Base-by-base conservation (phyloP, 2,888 invertebrate genomes). In the Microchrysa polita region DNA sequence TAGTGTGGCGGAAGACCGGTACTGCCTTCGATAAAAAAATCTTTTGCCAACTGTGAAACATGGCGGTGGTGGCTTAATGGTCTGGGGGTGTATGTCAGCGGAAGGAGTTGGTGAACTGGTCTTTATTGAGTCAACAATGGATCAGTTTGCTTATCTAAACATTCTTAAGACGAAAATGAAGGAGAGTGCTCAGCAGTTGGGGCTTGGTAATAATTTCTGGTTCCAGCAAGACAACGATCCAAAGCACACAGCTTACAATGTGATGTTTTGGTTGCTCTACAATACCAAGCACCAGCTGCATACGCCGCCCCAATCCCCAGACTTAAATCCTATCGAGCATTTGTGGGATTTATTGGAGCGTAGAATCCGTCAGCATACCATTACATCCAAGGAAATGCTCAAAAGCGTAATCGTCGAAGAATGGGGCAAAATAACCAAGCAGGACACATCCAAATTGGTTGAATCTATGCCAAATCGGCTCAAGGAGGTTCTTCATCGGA, bases 301-400 rank as follows among this genome's bases (percentile, higher is more conserved):
- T 5, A 34, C 27, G 2, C 7, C 27, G 7, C 27, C 27, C 27
- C 7, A 34, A 34, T 34, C 27, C 7, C 27, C 27, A 7, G 27
- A 34, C 7, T 5, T 34, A 2, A 34, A 34, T 34, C 27, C 27
- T 7, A 34, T 34, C 2, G 27, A 34, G 7, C 27, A 34, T 34
- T 34, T 34, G 27, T 34, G 27, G 27, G 2, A 34, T 7, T 34
- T 34, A 7, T 7, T 34, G 27, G 7, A 34, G 57, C 20, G 60
- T 10, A 57, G 42, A 12, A 67, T 76, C 10, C 40, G 73, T 65
- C 60, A 73, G 20, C 72, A 72, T 22, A 52, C 67, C 73, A 74
- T 77, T 22, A 22, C 48, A 14, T 48, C 44, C 44, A 65, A 65
- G 10, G 5, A 65, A 48, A 42, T 48, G 65, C 42, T 65, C 2